These are phyloP conservation scores for Argyra leucocephala DNA, from an alignment of 2,888 invertebrate genomes.

Conservation along the genomic window DNA sequence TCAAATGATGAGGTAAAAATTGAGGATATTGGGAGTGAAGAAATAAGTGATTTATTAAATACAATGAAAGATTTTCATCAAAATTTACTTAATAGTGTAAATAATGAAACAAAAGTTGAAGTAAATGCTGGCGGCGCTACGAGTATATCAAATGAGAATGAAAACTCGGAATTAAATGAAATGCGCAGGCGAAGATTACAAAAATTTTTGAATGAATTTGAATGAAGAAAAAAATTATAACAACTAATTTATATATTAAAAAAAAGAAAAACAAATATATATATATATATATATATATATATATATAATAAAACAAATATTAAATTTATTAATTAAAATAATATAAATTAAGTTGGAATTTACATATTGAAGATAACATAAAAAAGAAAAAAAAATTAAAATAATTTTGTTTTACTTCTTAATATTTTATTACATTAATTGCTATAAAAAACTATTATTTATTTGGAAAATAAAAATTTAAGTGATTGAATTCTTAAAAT, in stretches of 20 bases:
- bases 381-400: background rate
- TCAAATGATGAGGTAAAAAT: constrained; percentile 34
- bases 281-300: too few relatives aligned
- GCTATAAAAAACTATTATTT: background rate
- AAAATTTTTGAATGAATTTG: constrained; percentile 49
- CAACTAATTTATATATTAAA: background rate
- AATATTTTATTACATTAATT: background rate
- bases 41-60: constrained; percentile 26
- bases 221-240: constrained; percentile 27
- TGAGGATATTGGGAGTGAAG: constrained; percentile 42
- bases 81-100: constrained; percentile 11
- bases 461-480: constrained; percentile 3
- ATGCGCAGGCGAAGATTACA: constrained; percentile 66
- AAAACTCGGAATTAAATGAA: constrained; percentile 51
- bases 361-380: background rate
- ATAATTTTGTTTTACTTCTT: background rate
- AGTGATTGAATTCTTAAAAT: background rate
- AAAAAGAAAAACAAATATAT: too few relatives aligned
- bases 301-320: background rate
- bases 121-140: constrained; percentile 22
- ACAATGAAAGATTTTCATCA: constrained; percentile 19
- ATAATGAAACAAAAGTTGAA: constrained; percentile 14
- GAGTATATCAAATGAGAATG: constrained; percentile 25
- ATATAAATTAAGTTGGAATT: background rate
- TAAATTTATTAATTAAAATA: constrained; percentile 1